Evolutionary conservation across 2,888 invertebrate genomes (phyloP).

Genomic region (Fissipunctia ypsillon): DNA sequence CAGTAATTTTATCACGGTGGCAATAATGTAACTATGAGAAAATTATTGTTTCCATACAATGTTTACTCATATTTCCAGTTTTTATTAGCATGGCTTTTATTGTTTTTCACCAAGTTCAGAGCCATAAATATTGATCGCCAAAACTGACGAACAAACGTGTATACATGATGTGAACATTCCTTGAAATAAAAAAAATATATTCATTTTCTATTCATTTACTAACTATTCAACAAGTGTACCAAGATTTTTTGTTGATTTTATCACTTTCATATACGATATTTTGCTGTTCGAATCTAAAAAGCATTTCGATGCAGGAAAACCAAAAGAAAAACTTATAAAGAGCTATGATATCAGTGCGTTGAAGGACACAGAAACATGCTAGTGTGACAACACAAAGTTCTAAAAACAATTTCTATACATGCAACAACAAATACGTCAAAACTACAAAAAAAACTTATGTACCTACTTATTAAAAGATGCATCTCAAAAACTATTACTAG

Average conservation of each 20-base stretch:
- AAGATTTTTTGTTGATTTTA: conserved; percentile 78
- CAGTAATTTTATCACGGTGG: neutral
- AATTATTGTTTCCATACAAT: conserved; percentile 22
- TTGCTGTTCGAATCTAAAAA: conserved; percentile 83
- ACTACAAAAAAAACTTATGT: conserved; percentile 55
- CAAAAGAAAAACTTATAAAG: conserved; percentile 75
- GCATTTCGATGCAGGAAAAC: conserved; percentile 82
- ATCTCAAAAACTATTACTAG: conserved; percentile 60
- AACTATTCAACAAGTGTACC: conserved; percentile 77
- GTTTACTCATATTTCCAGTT: conserved; percentile 12
- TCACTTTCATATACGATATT: conserved; percentile 77
- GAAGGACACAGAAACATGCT: conserved; percentile 88
- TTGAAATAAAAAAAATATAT: conserved; percentile 81
- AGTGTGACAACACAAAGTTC: conserved; percentile 72
- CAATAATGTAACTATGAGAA: conserved; percentile 9
- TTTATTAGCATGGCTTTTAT: conserved; percentile 7
- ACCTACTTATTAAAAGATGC: conserved; percentile 52
- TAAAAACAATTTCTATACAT: conserved; percentile 58
- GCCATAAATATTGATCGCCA: conserved; percentile 71
- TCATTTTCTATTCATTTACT: conserved; percentile 71
- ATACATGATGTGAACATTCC: conserved; percentile 87
- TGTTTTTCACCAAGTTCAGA: conserved; percentile 70
- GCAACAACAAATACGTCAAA: conserved; percentile 67
- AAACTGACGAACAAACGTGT: conserved; percentile 75
- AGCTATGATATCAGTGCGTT: conserved; percentile 88